Evolutionary conservation across 2,888 invertebrate genomes (phyloP), one percentile per base, ranked within the genome.

Genomic region (Stratiomys singularior): DNA sequence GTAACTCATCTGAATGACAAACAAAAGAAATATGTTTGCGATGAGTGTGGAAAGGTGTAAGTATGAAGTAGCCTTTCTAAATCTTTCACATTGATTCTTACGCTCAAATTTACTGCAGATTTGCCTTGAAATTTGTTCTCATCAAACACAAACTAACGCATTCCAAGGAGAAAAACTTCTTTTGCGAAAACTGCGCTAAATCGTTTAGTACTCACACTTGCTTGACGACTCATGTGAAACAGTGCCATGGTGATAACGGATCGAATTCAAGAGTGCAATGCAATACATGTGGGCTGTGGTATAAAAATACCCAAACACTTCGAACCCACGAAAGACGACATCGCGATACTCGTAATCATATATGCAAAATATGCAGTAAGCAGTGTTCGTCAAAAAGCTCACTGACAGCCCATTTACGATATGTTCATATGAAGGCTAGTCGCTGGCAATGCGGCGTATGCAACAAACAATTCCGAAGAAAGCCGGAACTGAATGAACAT

Each of bases 401-500:
- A 0, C 37, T 81, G 13, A 44, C 78, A 9, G 77, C 78, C 1
- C 81, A 81, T 66, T 78, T 79, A n/a, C 77, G 76, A 46, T 81
- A 80, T 46, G 81, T 81, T 13, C 81, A 81, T 60, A 44, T 66
- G 23, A 81, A 80, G 71, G 25, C 78, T 11, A 79, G 66, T 28
- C 58, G 79, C 52, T 79, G 76, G 27, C 76, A 79, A 47, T 81
- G 81, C 64, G 76, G 67, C 21, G 71, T 80, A 18, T 80, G 81
- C 66, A 47, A 71, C 44, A 79, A 79, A 37, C 47, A 76, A 47
- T 81, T 81, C 76, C 78, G 80, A 7, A 25, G 78, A 63, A 78
- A 79, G 28, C 64, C 78, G 0, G 81, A 81, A 69, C 44, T 77
- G 15, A 52, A 66, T 9, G 84, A 84, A 74, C 84, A 84, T 76